Conservation (phyloP, 2,888 invertebrate species). For the Drosophila atripex region DNA sequence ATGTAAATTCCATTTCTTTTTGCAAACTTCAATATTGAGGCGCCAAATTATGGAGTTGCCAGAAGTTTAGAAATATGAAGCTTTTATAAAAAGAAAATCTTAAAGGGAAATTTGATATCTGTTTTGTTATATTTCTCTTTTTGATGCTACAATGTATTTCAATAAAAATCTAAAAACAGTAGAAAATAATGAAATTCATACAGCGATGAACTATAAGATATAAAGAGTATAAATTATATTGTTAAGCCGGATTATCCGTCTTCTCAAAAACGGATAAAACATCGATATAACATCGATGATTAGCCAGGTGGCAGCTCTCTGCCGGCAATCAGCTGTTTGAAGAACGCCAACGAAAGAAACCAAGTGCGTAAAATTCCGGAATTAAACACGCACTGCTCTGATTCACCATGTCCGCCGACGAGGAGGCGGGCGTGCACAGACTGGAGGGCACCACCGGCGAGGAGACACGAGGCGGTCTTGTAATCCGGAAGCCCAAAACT, state of each 20-base stretch:
- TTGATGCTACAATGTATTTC: too few species aligned
- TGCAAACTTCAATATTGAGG: background rate
- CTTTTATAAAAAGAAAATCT: too few species aligned
- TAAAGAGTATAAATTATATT: too few species aligned
- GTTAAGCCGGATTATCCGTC: too few species aligned
- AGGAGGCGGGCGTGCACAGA: conserved; percentile 86
- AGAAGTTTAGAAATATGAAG: background rate
- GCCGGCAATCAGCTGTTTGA: conserved; percentile 26
- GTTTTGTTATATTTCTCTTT: too few species aligned
- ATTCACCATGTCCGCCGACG: conserved; percentile 62
- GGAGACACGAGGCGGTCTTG: conserved; percentile 88
- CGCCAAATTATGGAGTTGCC: conserved; percentile 31
- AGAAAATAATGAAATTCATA: too few species aligned
- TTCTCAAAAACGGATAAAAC: too few species aligned
- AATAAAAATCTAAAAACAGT: too few species aligned
- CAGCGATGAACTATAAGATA: too few species aligned
- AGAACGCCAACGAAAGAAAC: conserved; percentile 55
- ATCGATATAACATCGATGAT: background rate
- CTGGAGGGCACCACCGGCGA: conserved; percentile 88
- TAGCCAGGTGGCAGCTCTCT: conserved; percentile 17
- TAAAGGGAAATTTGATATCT: too few species aligned
- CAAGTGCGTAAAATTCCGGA: background rate
- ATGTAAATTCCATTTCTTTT: background rate
- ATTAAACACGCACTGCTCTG: conserved; percentile 9
- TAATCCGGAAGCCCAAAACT: conserved; percentile 87